A percentile compares a stretch with the other conserved stretches of the same genome.
Evolutionary conservation across 2,888 invertebrate species (phyloP).

Genomic region (Hirtodrosophila trivittata): DNA sequence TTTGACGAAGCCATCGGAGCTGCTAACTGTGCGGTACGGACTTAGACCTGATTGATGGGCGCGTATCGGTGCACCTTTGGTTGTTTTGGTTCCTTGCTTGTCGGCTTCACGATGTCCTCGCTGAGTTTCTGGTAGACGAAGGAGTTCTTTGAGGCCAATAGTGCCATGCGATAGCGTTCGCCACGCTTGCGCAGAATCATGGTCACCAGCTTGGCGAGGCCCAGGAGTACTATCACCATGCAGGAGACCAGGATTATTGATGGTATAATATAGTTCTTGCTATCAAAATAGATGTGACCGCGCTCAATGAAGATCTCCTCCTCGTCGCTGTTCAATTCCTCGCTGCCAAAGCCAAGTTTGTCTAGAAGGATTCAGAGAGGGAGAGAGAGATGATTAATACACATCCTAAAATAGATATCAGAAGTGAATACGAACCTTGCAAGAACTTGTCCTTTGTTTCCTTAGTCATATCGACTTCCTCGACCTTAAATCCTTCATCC

Average conservation of each 20-base stretch:
- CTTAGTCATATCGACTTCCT: conserved; percentile 79
- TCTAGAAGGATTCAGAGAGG: conserved; percentile 42
- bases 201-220: conserved; percentile 85
- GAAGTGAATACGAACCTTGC: conserved; percentile 66
- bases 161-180: conserved; percentile 84
- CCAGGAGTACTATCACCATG: conserved; percentile 85
- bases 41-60: conserved; percentile 85
- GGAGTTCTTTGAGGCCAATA: conserved; percentile 83
- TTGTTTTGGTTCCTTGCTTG: conserved; percentile 84
- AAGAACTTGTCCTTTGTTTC: conserved; percentile 81
- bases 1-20: conserved; percentile 36
- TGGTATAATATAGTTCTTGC: conserved; percentile 86
- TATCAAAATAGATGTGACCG: conserved; percentile 83
- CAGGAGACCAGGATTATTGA: conserved; percentile 86
- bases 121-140: conserved; percentile 91
- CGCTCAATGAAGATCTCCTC: conserved; percentile 83
- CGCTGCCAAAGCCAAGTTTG: conserved; percentile 75
- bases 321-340: conserved; percentile 72
- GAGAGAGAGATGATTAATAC: background rate
- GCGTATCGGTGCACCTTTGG: conserved; percentile 88
- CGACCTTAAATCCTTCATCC: conserved; percentile 76
- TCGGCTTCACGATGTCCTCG: conserved; percentile 89
- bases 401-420: no score
- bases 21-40: conserved; percentile 47
- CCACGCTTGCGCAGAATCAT: conserved; percentile 85